phyloP scores from a whole-genome alignment of 2,113 vertebrate genomes.

The Saguinus imperator region DNA sequence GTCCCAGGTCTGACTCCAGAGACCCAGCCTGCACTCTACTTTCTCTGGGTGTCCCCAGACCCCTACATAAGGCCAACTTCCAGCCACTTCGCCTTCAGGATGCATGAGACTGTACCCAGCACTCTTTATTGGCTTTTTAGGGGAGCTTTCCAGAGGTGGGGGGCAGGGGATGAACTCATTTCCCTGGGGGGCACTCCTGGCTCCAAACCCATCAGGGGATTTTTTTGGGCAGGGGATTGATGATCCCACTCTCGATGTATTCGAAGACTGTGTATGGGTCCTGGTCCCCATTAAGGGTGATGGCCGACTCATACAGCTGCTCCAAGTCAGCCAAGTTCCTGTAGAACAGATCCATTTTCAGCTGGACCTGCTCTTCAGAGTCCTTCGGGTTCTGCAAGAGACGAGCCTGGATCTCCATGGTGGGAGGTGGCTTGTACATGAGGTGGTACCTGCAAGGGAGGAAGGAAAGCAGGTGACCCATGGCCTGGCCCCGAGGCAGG shows the following conservation, averaged over 20 bases:
- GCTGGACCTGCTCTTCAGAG: slow-evolving; percentile 76
- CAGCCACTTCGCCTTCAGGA: background rate
- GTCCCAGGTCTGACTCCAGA: background rate
- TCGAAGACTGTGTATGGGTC: slow-evolving; percentile 91
- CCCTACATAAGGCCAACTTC: background rate
- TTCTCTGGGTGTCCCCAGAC: background rate
- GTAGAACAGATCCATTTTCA: slow-evolving; percentile 81
- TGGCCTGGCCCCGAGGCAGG: fast-evolving
- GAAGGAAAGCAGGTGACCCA: fast-evolving
- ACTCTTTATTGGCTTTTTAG: slow-evolving; percentile 60
- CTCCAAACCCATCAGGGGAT: background rate
- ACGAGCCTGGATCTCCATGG: slow-evolving; percentile 83
- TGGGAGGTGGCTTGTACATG: slow-evolving; percentile 87
- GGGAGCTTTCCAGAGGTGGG: background rate
- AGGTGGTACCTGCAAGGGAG: slow-evolving; percentile 86
- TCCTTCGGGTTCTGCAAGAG: slow-evolving; percentile 88
- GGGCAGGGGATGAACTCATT: no score
- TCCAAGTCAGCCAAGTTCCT: slow-evolving; percentile 76
- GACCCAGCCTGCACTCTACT: fast-evolving
- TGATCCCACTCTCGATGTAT: slow-evolving; percentile 89
- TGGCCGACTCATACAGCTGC: slow-evolving; percentile 83
- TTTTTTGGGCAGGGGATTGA: slow-evolving; percentile 83
- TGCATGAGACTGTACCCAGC: fast-evolving
- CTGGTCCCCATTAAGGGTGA: slow-evolving; percentile 90
- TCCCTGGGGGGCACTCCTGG: background rate